These are phyloP conservation scores for Probosciger aterrimus DNA, from an alignment of 2,113 vertebrate species.

Conservation along the genomic window DNA sequence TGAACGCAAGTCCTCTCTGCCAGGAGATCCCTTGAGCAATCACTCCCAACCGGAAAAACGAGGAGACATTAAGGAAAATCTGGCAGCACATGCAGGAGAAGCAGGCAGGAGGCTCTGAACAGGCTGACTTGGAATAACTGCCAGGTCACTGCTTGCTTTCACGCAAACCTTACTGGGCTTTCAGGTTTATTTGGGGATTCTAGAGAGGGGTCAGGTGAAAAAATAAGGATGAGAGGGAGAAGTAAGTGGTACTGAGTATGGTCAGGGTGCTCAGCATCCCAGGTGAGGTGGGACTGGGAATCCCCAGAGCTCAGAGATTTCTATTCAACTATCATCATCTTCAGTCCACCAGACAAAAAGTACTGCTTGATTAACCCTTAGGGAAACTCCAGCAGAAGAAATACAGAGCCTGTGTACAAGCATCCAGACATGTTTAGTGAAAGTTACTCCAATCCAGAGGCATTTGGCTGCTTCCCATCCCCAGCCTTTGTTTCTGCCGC, in stretches of 20 bases:
- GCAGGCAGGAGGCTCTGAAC: background rate
- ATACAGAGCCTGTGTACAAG: background rate
- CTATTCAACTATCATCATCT: background rate
- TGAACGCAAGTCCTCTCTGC: background rate
- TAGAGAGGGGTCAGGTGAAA: background rate
- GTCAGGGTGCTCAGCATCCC: background rate
- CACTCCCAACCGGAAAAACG: background rate
- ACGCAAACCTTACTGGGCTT: background rate
- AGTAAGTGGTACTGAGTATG: background rate
- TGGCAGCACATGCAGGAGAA: background rate
- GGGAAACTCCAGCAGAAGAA: background rate
- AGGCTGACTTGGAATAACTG: background rate
- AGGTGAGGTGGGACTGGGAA: fast-evolving
- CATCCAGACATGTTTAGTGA: fast-evolving
- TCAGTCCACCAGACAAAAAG: background rate
- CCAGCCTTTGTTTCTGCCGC: background rate
- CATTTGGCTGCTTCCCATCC: background rate
- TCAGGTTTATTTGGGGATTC: background rate
- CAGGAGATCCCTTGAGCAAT: background rate
- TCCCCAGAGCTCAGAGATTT: background rate
- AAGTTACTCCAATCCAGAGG: background rate
- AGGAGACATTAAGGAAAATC: background rate
- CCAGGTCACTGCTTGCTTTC: background rate
- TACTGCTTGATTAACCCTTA: background rate
- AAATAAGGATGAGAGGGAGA: background rate